phyloP scores from a whole-genome alignment of 2,888 invertebrate species.

The Latrodectus hesperus region DNA sequence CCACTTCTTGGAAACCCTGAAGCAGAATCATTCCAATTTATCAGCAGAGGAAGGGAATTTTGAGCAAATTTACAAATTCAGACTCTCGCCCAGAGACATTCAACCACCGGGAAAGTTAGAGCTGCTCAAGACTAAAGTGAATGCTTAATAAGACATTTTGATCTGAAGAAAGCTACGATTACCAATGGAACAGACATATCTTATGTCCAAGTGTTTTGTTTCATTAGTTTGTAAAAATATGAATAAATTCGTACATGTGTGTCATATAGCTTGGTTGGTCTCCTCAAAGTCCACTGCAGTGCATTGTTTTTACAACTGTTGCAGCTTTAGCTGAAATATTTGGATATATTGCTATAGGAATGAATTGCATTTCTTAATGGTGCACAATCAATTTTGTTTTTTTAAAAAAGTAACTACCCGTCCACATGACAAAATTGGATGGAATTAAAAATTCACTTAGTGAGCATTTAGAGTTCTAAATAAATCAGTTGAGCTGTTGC shows the following conservation, averaged over 20 bases:
- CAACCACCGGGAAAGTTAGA: slow-evolving; percentile 53
- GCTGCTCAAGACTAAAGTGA: slow-evolving; percentile 62
- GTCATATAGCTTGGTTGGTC: slow-evolving; percentile 38
- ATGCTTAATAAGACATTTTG: slow-evolving; percentile 47
- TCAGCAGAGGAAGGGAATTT: slow-evolving; percentile 63
- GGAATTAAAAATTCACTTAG: not conserved
- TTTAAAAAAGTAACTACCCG: slow-evolving; percentile 37
- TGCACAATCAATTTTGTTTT: slow-evolving; percentile 65
- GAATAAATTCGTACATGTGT: slow-evolving; percentile 2
- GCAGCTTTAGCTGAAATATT: slow-evolving; percentile 23
- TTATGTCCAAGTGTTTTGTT: slow-evolving; percentile 25
- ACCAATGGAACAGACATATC: slow-evolving; percentile 43
- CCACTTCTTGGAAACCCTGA: slow-evolving; percentile 58
- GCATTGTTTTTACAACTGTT: slow-evolving; percentile 28
- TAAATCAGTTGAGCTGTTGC: not conserved
- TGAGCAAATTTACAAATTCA: slow-evolving; percentile 61
- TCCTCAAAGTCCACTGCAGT: slow-evolving; percentile 4
- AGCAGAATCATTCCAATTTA: slow-evolving; percentile 48
- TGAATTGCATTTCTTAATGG: slow-evolving; percentile 42
- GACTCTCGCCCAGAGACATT: slow-evolving; percentile 41
- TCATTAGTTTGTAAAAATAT: too few species aligned
- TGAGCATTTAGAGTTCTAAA: not conserved
- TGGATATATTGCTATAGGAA: slow-evolving; percentile 23
- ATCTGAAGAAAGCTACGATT: slow-evolving; percentile 2
- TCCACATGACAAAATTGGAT: slow-evolving; percentile 36